Base-by-base conservation (phyloP, 2,113 vertebrate species). In the Lamprologus tigripictilis region DNA sequence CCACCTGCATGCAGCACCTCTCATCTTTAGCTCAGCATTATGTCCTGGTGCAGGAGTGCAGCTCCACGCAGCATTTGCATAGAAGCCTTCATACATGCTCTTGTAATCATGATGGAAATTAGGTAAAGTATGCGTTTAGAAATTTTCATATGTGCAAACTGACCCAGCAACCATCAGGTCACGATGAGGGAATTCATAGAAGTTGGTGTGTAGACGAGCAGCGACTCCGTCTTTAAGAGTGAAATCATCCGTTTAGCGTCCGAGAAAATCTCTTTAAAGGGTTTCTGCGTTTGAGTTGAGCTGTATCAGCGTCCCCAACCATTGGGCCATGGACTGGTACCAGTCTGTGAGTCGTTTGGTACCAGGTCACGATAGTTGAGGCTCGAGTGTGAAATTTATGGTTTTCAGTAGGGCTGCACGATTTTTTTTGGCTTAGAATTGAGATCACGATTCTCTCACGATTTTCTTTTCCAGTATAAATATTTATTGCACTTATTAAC, bases 41-140 rank as follows among this genome's bases (percentile, higher is more conserved):
- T 49, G 16, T 40, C 53, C 82, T 26, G 37, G 49, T 85, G 61
- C 31, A 84, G 90, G 47, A 47, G 35, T 57, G 6, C 66, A 63
- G 4, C 79, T 85, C 80, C 81, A 90, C 88, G 85, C 82, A 88
- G 4, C n/a, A 45, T 96, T 96, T 96, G 93, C 95, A 94, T 95
- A 89, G 88, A 92, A 73, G 81, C 82, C 58, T 55, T 85, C 28
- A 88, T 57, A 66, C 86, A 90, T 51, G 45, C 81, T 81, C 68
- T 87, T 78, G 85, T 28, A 82, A 86, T 92, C 51, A 81, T 86
- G 89, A 89, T 58, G 88, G 92, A 94, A 84, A 92, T 84, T 23
- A 90, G 87, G 80, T 91, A 81, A 92, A 93, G 91, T 91, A 85
- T 92, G 91, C 89, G 85, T 78, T 83, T 14, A 82, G 63, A 45